Percentiles rank a stretch among this genome's conserved stretches.
phyloP scores from a whole-genome alignment of 2,797 vertebrate genomes.

The Tapirus indicus region DNA sequence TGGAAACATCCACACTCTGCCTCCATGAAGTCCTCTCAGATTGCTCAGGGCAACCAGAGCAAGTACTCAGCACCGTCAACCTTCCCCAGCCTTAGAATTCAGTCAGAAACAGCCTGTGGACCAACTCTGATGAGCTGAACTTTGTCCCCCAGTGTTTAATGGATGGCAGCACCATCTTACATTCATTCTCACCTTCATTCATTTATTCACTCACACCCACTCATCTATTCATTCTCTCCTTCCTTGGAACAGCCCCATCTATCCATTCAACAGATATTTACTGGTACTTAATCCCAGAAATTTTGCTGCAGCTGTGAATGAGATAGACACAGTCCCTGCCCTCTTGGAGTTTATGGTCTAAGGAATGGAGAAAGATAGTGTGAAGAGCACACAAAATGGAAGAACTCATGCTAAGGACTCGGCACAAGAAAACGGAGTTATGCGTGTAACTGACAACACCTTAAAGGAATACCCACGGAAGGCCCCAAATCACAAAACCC shows the following conservation, averaged over 20 bases:
- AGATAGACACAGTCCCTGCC: not conserved
- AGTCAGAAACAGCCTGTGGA: not conserved
- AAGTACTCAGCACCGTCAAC: not conserved
- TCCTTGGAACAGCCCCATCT: not conserved
- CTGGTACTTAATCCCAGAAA: not conserved
- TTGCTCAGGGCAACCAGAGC: not conserved
- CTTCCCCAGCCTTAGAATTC: not conserved
- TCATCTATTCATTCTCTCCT: not conserved
- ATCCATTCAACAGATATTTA: conserved; percentile 53
- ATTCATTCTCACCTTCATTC: not conserved
- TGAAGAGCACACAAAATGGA: no score
- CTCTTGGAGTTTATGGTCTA: not conserved
- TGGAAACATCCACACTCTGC: not conserved
- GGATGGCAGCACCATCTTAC: not conserved
- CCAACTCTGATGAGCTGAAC: not conserved
- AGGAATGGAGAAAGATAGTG: not conserved
- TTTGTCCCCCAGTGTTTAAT: not conserved
- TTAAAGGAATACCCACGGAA: no score
- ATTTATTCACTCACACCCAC: not conserved
- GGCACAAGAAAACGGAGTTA: no score
- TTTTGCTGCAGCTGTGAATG: not conserved
- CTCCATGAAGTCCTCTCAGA: not conserved
- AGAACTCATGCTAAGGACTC: no score
- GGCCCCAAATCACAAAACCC: no score
- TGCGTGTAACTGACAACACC: no score